Evolutionary conservation across 2,113 vertebrate species (phyloP), one percentile per base, ranked within the genome.

Genomic region (Xiphophorus hellerii): DNA sequence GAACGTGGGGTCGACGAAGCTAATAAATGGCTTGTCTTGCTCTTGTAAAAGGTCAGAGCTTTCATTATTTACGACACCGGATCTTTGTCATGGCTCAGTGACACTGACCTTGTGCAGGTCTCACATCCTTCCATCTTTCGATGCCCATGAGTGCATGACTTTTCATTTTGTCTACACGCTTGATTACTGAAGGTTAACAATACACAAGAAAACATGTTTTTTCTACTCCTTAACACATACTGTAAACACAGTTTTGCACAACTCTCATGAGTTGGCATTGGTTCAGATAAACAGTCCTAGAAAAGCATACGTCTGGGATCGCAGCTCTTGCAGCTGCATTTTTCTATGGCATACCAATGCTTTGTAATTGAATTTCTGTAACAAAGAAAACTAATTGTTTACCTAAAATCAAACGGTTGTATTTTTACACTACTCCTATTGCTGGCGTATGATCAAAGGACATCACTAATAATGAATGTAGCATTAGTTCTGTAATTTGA

Each of bases 31-130:
- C 78, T 78, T 78, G 70, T 84, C 84, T 69, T 69, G 80, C 44
- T 77, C 64, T 73, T 66, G 44, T 82, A 73, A 92, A 90, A 87
- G 88, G 90, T 84, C 90, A 87, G 54, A 66, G 77, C 82, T 89
- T 79, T 88, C 82, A 86, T 87, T 89, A 91, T 90, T 92, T 92
- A 91, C 87, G 83, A 83, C 78, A 84, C 51, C 42, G 84, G 71
- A 78, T 85, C 88, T 89, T 81, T 89, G 91, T 92, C 88, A 92
- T 67, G 80, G 78, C 71, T 85, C 81, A 30, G 39, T 82, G 85
- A 81, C 80, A 69, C 74, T 91, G 92, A 94, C 92, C 92, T 93
- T 92, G 89, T 81, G 44, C 28, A 12, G 28, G 61, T 69, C 58
- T 67, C 27, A 31, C 11, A 71, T 89, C 72, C 73, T 79, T 76